Percentiles rank a stretch among this genome's conserved stretches.
phyloP scores from a whole-genome alignment of 2,113 vertebrate genomes.

The Lasiurus cinereus region DNA sequence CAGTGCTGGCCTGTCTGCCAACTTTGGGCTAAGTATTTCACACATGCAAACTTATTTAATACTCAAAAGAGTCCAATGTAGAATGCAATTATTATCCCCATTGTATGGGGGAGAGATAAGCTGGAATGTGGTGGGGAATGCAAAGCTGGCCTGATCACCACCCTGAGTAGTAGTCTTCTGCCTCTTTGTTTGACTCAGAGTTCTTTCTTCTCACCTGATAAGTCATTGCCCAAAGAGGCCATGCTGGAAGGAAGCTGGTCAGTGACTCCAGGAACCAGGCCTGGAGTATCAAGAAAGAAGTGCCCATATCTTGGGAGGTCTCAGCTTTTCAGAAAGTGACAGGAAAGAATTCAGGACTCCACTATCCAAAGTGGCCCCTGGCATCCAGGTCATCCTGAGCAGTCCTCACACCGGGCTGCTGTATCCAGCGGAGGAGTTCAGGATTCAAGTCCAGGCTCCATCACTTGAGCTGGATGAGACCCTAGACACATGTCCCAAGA shows the following conservation, averaged over 20 bases:
- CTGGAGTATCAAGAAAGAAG: not conserved
- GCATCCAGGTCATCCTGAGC: not conserved
- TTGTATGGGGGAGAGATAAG: not conserved
- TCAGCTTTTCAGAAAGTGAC: not conserved
- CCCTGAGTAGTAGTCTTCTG: not conserved
- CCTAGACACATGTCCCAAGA: not conserved
- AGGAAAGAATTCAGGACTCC: not conserved
- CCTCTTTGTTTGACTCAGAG: not conserved
- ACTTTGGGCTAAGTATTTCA: not conserved
- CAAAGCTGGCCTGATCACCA: too few species aligned
- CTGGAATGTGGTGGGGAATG: too few species aligned
- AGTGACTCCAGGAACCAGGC: not conserved
- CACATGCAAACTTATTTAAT: not conserved
- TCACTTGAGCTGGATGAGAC: not conserved
- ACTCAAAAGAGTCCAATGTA: not conserved
- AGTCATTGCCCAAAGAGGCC: not conserved
- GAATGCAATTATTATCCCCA: not conserved
- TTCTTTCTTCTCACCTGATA: not conserved
- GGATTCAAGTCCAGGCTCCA: not conserved
- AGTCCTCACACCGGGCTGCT: too few species aligned
- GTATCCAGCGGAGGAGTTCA: not conserved
- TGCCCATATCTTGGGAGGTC: not conserved
- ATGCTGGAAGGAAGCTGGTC: not conserved
- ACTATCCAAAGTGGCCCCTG: rapidly evolving
- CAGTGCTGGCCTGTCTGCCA: not conserved